Evolutionary conservation across 2,797 vertebrate genomes (phyloP).

Genomic region (Neoniphon sammara): DNA sequence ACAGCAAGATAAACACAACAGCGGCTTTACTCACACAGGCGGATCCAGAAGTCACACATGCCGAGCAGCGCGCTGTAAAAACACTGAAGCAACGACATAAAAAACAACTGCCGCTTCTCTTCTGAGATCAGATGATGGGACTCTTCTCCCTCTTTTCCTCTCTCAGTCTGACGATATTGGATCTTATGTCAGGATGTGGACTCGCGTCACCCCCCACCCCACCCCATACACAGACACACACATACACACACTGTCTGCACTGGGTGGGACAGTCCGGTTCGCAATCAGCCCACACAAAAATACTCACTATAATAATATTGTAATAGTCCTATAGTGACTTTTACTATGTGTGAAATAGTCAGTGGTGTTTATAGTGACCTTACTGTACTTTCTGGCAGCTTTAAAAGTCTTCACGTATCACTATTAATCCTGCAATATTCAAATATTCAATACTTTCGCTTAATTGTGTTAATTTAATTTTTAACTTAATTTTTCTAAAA

Average conservation of each 20-base stretch:
- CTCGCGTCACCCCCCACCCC: constrained; percentile 54
- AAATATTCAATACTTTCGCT: no score
- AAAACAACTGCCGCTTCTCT: not conserved
- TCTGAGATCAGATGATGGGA: not conserved
- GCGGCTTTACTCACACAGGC: constrained; percentile 74
- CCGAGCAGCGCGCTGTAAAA: constrained; percentile 63
- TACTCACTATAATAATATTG: not conserved
- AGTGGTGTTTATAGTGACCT: no score
- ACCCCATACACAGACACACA: not conserved
- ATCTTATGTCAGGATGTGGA: constrained; percentile 75
- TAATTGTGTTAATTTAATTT: no score
- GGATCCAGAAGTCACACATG: constrained; percentile 75
- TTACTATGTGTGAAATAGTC: not conserved
- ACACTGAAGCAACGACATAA: constrained; percentile 65
- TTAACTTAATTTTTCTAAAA: no score
- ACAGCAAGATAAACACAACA: constrained; percentile 42
- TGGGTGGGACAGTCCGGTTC: constrained; percentile 68
- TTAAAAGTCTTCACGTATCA: no score
- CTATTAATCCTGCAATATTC: no score
- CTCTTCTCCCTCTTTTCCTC: constrained; percentile 39
- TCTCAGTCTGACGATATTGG: constrained; percentile 64
- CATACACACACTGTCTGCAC: constrained; percentile 18
- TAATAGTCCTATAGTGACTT: not conserved
- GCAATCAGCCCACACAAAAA: not conserved
- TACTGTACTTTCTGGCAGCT: no score